A percentile compares a stretch with the other conserved stretches of the same genome.
Conservation (phyloP, 1,140 invertebrate species). For the Liolophura sinensis region DNA sequence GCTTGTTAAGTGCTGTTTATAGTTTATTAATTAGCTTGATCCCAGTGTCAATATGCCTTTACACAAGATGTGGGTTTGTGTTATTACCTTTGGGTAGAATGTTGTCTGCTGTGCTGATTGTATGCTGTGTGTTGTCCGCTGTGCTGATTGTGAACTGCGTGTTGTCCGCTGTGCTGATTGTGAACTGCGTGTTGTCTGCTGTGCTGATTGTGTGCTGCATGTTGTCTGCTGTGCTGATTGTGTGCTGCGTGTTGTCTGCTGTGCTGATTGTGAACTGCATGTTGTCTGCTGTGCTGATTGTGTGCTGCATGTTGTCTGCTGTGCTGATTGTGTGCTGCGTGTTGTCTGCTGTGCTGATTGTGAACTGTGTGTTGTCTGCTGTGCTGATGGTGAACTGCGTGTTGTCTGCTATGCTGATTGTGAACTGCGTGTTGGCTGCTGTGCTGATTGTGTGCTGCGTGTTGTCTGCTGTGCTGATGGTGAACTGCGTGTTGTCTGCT, state of each 20-base stretch:
- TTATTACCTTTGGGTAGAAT: background rate
- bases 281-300: constrained; percentile 49
- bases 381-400: constrained; percentile 52
- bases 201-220: no score
- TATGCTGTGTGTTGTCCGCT: no score
- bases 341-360: constrained; percentile 42
- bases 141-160: background rate
- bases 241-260: constrained; percentile 28
- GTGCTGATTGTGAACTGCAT: constrained; percentile 21
- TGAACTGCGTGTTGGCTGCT: constrained; percentile 32
- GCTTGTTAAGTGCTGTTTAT: no score
- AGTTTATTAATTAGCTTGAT: no score
- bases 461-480: constrained; percentile 47
- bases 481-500: constrained; percentile 56
- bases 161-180: constrained; percentile 10
- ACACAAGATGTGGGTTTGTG: no score
- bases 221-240: no score
- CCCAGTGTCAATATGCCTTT: no score
- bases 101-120: no score
- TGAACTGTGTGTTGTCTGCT: constrained; percentile 25
- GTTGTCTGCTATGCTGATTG: constrained; percentile 49
- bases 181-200: constrained; percentile 28
- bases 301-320: no score
- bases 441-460: constrained; percentile 21
- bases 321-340: background rate